These are phyloP conservation scores for Donacobius atricapilla DNA, from an alignment of 2,113 vertebrate species.

Conservation along the genomic window DNA sequence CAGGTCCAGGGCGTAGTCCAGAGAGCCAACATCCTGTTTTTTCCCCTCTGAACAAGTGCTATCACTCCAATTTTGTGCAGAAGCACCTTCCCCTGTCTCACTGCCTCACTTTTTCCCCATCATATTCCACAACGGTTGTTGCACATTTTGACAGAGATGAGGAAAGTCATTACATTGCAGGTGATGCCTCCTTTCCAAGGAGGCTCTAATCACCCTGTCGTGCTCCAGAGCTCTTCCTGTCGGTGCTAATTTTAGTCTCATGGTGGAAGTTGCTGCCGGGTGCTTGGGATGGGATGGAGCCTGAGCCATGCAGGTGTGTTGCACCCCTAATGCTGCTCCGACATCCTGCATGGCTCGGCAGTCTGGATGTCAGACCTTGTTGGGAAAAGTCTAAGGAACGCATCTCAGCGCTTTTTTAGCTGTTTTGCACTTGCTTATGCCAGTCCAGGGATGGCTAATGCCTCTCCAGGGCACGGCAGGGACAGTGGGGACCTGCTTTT, in stretches of 20 bases:
- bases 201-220: background rate
- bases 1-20: background rate
- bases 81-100: background rate
- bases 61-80: background rate
- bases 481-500: background rate
- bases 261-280: background rate
- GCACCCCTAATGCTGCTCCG: accelerated
- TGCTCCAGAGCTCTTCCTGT: conserved; percentile 18
- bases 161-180: background rate
- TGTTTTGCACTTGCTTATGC: background rate
- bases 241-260: background rate
- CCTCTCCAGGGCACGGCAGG: background rate
- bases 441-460: background rate
- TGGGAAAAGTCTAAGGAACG: background rate
- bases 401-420: background rate
- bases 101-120: background rate
- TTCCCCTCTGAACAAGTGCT: background rate
- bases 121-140: accelerated
- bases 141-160: background rate
- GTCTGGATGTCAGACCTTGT: background rate
- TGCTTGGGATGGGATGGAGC: background rate
- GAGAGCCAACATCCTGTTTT: background rate
- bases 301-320: background rate
- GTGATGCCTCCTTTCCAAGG: conserved; percentile 18
- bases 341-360: background rate